Conservation (phyloP, 2,888 invertebrate species). For the Limenitis camilla region DNA sequence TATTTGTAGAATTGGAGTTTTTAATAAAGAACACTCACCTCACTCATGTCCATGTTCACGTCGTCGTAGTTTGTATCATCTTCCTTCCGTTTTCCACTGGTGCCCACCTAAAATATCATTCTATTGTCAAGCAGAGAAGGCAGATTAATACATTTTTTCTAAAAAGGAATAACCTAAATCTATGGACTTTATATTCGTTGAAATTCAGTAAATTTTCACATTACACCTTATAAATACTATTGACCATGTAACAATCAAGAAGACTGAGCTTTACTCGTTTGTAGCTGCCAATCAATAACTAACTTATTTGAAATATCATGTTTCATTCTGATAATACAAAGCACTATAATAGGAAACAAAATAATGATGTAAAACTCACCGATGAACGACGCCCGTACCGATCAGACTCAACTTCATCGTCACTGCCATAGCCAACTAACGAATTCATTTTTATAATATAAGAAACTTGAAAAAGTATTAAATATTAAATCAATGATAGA, state of each 20-base stretch:
- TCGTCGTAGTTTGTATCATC: slow-evolving; percentile 83
- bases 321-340: no score
- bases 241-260: no score
- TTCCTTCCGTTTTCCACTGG: slow-evolving; percentile 50
- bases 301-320: no score
- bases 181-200: neutral
- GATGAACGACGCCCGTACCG: slow-evolving; percentile 46
- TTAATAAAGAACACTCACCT: slow-evolving; percentile 63
- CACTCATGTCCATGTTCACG: slow-evolving; percentile 86
- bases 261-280: no score
- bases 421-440: slow-evolving; percentile 84
- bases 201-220: no score
- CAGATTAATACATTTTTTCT: slow-evolving; percentile 59
- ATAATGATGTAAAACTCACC: slow-evolving; percentile 52
- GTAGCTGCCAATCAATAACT: no score
- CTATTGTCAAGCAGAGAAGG: slow-evolving; percentile 78
- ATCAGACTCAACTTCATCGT: slow-evolving; percentile 79
- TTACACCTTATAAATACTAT: no score
- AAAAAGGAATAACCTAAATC: slow-evolving; percentile 8
- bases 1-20: neutral
- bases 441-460: slow-evolving; percentile 77
- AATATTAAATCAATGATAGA: slow-evolving; percentile 79
- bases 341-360: slow-evolving; percentile 6
- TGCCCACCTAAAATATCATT: slow-evolving; percentile 69
- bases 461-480: slow-evolving; percentile 66